Evolutionary conservation across 2,888 invertebrate species (phyloP), one percentile per base, ranked within the genome.

Genomic region (Neria commutata): DNA sequence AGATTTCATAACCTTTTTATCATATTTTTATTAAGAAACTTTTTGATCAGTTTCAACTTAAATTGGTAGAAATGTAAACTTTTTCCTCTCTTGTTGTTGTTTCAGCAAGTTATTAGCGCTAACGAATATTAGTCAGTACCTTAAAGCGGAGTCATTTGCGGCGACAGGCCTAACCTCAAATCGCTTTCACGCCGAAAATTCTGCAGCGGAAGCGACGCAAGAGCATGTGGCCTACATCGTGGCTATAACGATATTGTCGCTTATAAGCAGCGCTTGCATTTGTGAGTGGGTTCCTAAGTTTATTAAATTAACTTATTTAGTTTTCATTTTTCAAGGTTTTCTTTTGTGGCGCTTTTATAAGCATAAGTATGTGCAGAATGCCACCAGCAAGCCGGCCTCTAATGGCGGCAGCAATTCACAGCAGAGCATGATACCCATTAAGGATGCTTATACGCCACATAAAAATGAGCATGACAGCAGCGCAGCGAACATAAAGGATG

Each of bases 271-370:
- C 14, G 34, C 49, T 37, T 64, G 60, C 2, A 60, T 69, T 25
- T 55, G 71, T 70, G 55, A 58, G 58, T 55, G 29, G 40, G 2
- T 11, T 17, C 26, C 10, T 29, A 16, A 1, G 19, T 29, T 23
- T 45, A 14, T 29, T 14, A 14, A 2, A 16, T 48, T 34, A 16
- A 11, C 3, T 34, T 51, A 34, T 29, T 33, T 50, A 8, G 34
- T 29, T 24, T 45, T 58, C 48, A 25, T 48, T 19, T 4, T 42
- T 17, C 19, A 21, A 65, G 65, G 45, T 40, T 62, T 65, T 54
- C 60, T 65, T 24, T 42, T 65, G 45, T 65, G 65, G 63, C 65
- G 60, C 51, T 63, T 57, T 54, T 65, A 52, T 57, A 54, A 46
- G 19, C 10, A 49, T 21, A 17, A n/a, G n/a, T n/a, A n/a, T n/a